Evolutionary conservation across 1,140 invertebrate species (phyloP).

Genomic region (Listronotus oregonensis): DNA sequence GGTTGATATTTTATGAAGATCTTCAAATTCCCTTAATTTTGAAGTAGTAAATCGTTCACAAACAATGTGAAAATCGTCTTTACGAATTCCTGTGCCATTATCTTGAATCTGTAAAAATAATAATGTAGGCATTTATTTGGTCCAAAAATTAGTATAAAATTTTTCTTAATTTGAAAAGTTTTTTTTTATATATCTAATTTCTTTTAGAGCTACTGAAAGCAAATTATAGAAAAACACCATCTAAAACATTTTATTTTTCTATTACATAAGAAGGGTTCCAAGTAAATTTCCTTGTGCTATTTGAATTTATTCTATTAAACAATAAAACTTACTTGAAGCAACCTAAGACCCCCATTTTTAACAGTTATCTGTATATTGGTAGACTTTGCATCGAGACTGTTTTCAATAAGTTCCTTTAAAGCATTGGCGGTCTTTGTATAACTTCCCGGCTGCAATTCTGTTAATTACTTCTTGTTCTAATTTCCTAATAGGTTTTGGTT

Average conservation of each 20-base stretch:
- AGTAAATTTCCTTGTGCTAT: too few species aligned
- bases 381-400: slow-evolving; percentile 93
- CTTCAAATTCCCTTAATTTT: slow-evolving; percentile 91
- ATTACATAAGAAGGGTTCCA: too few species aligned
- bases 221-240: too few species aligned
- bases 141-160: too few species aligned
- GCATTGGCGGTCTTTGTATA: slow-evolving; percentile 93
- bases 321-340: slow-evolving; percentile 50
- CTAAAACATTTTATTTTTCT: too few species aligned
- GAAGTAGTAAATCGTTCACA: slow-evolving; percentile 98
- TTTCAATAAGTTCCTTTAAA: slow-evolving; percentile 97
- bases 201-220: too few species aligned
- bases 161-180: too few species aligned
- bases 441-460: slow-evolving; percentile 98
- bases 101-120: slow-evolving; percentile 80
- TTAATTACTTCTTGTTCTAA: slow-evolving; percentile 90
- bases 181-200: too few species aligned
- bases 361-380: slow-evolving; percentile 88
- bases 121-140: too few species aligned
- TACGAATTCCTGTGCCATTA: slow-evolving; percentile 88
- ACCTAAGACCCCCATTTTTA: slow-evolving; percentile 91
- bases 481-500: slow-evolving; percentile 70
- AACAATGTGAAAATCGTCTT: slow-evolving; percentile 91
- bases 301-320: slow-evolving; percentile 17
- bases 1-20: slow-evolving; percentile 84